These are phyloP conservation scores for Acrocyrtus sp. DNA, from an alignment of 2,888 invertebrate genomes.

Conservation along the genomic window DNA sequence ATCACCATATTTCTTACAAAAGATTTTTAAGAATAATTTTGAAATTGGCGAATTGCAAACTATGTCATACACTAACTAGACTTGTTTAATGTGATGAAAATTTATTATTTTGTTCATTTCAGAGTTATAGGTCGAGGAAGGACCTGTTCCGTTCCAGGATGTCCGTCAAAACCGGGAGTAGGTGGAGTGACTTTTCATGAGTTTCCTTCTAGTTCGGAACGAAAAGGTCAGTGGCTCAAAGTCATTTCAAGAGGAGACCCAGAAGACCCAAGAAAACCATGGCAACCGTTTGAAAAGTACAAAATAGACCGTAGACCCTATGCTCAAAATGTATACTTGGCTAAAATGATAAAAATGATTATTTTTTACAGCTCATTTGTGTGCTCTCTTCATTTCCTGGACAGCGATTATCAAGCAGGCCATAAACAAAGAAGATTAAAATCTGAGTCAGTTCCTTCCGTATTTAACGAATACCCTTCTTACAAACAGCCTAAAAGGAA, in stretches of 20 bases:
- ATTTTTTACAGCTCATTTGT: not conserved
- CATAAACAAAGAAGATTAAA: constrained; percentile 12
- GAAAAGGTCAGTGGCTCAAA: constrained; percentile 1
- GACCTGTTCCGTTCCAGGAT: not conserved
- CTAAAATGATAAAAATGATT: not conserved
- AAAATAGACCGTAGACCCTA: not conserved
- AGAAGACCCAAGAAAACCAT: not conserved
- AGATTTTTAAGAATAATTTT: too few species aligned
- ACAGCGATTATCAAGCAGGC: not conserved
- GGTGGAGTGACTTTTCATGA: constrained; percentile 2
- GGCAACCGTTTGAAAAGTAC: constrained; percentile 9
- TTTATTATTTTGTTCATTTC: too few species aligned
- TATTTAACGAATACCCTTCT: constrained; percentile 5
- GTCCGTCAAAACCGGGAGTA: not conserved
- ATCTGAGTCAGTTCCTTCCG: not conserved
- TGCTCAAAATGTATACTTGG: not conserved
- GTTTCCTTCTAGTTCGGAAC: constrained; percentile 1
- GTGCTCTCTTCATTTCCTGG: constrained; percentile 14
- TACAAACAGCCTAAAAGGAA: not conserved
- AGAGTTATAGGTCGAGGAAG: too few species aligned
- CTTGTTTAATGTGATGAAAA: too few species aligned
- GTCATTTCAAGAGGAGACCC: constrained; percentile 5
- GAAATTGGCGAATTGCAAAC: too few species aligned
- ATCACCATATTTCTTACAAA: too few species aligned
- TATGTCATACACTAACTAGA: too few species aligned